phyloP scores from a whole-genome alignment of 2,888 invertebrate species.

The Idaea straminata region DNA sequence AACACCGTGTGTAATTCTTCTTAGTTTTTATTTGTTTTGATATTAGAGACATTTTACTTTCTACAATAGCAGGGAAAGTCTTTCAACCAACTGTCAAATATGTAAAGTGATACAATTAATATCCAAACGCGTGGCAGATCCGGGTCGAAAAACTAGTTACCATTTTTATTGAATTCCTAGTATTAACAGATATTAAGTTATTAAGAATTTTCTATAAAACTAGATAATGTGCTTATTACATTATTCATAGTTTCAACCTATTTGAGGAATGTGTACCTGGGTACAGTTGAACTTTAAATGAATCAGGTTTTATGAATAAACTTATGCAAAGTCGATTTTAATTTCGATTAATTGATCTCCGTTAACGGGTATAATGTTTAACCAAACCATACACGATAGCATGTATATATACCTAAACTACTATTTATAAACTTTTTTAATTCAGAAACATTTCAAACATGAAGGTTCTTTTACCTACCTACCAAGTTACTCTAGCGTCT shows the following conservation, averaged over 20 bases:
- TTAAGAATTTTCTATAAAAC: constrained; percentile 32
- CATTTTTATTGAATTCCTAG: constrained; percentile 42
- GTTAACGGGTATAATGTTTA: no score
- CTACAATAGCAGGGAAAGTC: constrained; percentile 10
- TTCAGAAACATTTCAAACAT: no score
- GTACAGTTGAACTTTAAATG: constrained; percentile 11
- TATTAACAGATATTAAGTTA: constrained; percentile 29
- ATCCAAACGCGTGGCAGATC: constrained; percentile 54
- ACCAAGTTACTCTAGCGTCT: no score
- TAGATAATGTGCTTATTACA: constrained; percentile 26
- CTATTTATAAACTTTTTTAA: no score
- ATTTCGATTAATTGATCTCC: background rate
- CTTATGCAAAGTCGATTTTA: background rate
- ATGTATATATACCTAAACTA: no score
- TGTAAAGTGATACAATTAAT: constrained; percentile 9
- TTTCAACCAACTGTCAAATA: constrained; percentile 4
- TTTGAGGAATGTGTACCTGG: constrained; percentile 12
- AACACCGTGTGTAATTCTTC: background rate
- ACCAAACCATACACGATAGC: no score
- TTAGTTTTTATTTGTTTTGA: background rate
- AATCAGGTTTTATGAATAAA: constrained; percentile 11
- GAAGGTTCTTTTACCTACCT: no score
- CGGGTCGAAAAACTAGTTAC: constrained; percentile 68
- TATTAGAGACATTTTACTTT: constrained; percentile 2
- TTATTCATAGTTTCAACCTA: constrained; percentile 33